These are phyloP conservation scores for Mycteria americana DNA, from an alignment of 2,797 vertebrate species.

Conservation along the genomic window DNA sequence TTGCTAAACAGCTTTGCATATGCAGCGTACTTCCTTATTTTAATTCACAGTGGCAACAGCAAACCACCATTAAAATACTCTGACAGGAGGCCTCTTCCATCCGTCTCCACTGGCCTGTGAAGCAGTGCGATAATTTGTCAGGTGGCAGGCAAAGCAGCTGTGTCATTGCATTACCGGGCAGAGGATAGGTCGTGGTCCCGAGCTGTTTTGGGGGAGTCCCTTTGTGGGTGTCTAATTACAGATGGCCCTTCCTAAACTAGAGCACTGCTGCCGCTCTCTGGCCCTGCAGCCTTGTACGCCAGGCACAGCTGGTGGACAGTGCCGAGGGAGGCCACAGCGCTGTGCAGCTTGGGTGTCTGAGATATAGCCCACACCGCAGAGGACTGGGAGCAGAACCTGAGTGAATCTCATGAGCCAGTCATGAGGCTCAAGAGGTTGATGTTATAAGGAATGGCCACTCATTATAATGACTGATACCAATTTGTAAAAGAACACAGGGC, in stretches of 20 bases:
- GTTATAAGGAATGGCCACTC: background rate
- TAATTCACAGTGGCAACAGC: background rate
- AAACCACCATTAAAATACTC: background rate
- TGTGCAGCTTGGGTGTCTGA: background rate
- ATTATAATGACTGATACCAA: background rate
- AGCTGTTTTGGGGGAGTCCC: background rate
- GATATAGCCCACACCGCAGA: background rate
- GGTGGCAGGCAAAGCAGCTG: background rate
- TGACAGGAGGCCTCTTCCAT: background rate
- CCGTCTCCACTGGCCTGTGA: background rate
- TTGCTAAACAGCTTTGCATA: background rate
- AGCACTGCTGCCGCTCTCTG: background rate
- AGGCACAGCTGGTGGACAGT: background rate
- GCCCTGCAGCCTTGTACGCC: background rate
- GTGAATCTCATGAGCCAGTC: background rate
- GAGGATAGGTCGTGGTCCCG: rapidly evolving
- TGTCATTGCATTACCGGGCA: too few relatives aligned
- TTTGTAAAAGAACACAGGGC: background rate
- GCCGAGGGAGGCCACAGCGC: rapidly evolving
- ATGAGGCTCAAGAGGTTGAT: background rate
- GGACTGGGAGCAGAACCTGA: background rate
- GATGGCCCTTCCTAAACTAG: background rate
- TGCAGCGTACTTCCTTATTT: background rate
- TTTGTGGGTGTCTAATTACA: background rate
- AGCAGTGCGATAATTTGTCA: background rate